Percentiles rank a stretch among this genome's conserved stretches.
Evolutionary conservation across 2,888 invertebrate species (phyloP).

Genomic region (Callyntrura guangdongensis): DNA sequence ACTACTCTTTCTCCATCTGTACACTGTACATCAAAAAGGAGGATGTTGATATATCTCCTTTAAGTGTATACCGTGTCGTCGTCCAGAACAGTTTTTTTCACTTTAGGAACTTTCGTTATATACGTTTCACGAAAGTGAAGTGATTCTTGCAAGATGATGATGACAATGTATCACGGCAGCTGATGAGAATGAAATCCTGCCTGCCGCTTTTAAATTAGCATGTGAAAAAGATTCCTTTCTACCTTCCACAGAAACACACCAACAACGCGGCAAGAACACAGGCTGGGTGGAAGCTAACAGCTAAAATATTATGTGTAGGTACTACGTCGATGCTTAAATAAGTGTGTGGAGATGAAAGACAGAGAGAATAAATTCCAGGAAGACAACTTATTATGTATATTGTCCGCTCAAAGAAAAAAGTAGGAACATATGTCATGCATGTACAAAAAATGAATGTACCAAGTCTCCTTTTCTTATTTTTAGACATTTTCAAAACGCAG

Average conservation of each 20-base stretch:
- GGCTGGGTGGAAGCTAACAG: neutral
- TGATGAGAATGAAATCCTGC: slow-evolving; percentile 54
- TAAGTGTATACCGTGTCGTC: neutral
- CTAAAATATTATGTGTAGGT: neutral
- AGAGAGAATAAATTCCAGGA: slow-evolving; percentile 26
- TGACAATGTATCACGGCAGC: slow-evolving; percentile 48
- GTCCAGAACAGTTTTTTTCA: neutral
- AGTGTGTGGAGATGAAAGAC: too few relatives aligned
- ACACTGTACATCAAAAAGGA: slow-evolving; percentile 57
- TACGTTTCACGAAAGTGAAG: slow-evolving; percentile 11
- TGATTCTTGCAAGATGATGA: slow-evolving; percentile 21
- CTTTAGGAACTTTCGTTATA: neutral
- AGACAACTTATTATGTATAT: too few relatives aligned
- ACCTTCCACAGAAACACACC: neutral
- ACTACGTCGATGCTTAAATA: too few relatives aligned
- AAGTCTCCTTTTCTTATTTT: slow-evolving; percentile 29
- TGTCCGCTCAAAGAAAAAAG: too few relatives aligned
- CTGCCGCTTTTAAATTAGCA: slow-evolving; percentile 59
- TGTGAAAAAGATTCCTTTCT: too few relatives aligned
- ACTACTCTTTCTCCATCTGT: slow-evolving; percentile 16
- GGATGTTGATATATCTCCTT: slow-evolving; percentile 34
- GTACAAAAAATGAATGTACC: too few relatives aligned
- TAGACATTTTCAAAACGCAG: slow-evolving; percentile 25
- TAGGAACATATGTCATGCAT: too few relatives aligned
- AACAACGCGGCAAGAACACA: neutral